A percentile compares a stretch with the other conserved stretches of the same genome.
phyloP scores from a whole-genome alignment of 1,140 invertebrate species.

The Drosophila subpulchrella region DNA sequence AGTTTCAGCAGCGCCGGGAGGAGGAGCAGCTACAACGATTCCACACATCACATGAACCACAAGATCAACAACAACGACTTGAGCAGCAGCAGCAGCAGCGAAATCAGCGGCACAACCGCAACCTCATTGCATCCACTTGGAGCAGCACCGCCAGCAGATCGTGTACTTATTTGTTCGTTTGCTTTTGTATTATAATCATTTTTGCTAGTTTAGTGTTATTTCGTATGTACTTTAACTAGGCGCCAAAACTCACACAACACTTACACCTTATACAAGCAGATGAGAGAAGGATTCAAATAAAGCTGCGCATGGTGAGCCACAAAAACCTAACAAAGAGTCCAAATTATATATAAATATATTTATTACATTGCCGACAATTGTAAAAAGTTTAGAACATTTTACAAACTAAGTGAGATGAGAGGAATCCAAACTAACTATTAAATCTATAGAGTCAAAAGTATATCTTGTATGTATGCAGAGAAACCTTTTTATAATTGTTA shows the following conservation, averaged over 20 bases:
- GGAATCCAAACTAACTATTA: slow-evolving; percentile 34
- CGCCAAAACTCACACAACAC: slow-evolving; percentile 46
- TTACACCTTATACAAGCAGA: slow-evolving; percentile 14
- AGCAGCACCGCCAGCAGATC: slow-evolving; percentile 73
- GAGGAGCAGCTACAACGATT: slow-evolving; percentile 36
- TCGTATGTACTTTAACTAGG: slow-evolving; percentile 78
- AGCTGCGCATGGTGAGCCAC: slow-evolving; percentile 36
- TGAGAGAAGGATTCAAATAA: slow-evolving; percentile 31
- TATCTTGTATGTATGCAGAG: slow-evolving; percentile 56
- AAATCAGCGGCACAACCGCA: slow-evolving; percentile 29
- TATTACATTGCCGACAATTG: slow-evolving; percentile 63
- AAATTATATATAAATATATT: slow-evolving; percentile 49
- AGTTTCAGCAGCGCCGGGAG: slow-evolving; percentile 40
- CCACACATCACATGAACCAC: slow-evolving; percentile 32
- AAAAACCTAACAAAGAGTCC: slow-evolving; percentile 51
- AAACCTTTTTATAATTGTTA: slow-evolving; percentile 79
- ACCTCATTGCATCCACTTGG: slow-evolving; percentile 51
- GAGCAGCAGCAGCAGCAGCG: slow-evolving; percentile 26
- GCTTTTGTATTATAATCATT: slow-evolving; percentile 84
- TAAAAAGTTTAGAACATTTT: slow-evolving; percentile 68
- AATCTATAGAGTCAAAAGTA: slow-evolving; percentile 48
- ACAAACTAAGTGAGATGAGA: slow-evolving; percentile 41
- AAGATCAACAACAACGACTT: slow-evolving; percentile 27
- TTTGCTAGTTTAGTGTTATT: slow-evolving; percentile 81
- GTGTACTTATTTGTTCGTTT: slow-evolving; percentile 84